phyloP scores from a whole-genome alignment of 2,113 vertebrate species.

The Rana temporaria region DNA sequence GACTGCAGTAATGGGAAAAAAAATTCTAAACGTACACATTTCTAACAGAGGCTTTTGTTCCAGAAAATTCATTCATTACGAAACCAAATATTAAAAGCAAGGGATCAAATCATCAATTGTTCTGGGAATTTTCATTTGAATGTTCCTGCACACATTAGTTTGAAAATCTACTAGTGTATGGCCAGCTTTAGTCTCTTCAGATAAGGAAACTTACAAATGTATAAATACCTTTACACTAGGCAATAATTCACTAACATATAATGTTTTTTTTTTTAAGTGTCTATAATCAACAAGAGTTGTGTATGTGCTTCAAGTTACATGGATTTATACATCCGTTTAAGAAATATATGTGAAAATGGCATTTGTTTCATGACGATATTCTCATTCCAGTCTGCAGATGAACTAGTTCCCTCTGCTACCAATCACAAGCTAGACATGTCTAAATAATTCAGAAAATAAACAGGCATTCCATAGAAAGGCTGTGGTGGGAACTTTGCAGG shows the following conservation, averaged over 20 bases:
- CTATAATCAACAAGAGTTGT: not conserved
- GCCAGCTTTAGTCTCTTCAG: no score
- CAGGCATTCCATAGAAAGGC: slow-evolving; percentile 45
- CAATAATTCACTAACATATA: not conserved
- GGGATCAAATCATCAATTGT: no score
- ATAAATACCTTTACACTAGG: no score
- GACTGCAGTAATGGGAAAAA: no score
- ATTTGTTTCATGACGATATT: slow-evolving; percentile 22
- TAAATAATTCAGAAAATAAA: slow-evolving; percentile 53
- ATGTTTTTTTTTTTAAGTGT: not conserved
- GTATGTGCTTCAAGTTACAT: not conserved
- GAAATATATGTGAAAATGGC: slow-evolving; percentile 21
- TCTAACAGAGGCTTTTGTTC: no score
- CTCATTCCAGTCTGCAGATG: slow-evolving; percentile 19
- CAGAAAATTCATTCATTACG: no score
- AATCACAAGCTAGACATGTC: slow-evolving; percentile 49
- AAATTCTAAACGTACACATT: no score
- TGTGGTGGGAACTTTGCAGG: slow-evolving; percentile 48
- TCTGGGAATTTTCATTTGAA: no score
- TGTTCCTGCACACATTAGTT: no score
- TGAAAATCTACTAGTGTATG: no score
- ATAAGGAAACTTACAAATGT: no score
- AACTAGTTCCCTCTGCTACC: slow-evolving; percentile 22
- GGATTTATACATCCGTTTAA: not conserved
- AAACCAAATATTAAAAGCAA: no score